Base-by-base conservation (phyloP, 37 sponge, comb jelly and placozoan species). In the Halisarca cf. caerulea region DNA sequence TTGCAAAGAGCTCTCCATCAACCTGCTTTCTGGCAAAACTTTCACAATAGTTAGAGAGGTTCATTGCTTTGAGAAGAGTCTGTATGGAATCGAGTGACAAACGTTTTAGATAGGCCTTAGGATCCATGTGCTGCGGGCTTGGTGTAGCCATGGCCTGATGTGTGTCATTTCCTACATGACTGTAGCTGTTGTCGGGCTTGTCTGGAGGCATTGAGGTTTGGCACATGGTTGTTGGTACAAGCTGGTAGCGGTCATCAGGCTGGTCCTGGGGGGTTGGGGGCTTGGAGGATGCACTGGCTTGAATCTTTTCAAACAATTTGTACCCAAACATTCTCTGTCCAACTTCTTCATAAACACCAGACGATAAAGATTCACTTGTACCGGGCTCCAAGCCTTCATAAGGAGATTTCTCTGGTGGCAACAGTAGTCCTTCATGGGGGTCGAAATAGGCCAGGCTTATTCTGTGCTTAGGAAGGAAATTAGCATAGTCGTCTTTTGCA, bases 31-130 rank as follows among this genome's bases (percentile, higher is more conserved):
- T 39, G 43, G 2, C 15, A 9, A 74, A 74, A 24, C 41, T 38
- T 44, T 74, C 77, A 5, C 45, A 41, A 44, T 74, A 74, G 7
- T 44, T 41, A 33, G 18, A n/a, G 0, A 74, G 44, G 24, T 23
- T 23, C 77, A 74, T 74, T 40, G 45, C 39, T 38, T 74, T 17
- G n/a, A 74, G 45, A 20, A 74, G 45, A 30, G 30, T n/a, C 64
- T 30, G 64, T 30, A 62, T 62, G 6, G 25, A 30, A 20, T 30
- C 64, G 7, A 30, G 4, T 6, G 64, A 28, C 6, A 62, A 28
- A 62, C 64, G 6, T 62, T 62, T 6, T 23, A 62, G 30, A 62
- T 30, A 62, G 30, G 30, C 30, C 11, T 47, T 47, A 14, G 6
- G 51, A 11, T 47, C 51, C n/a, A n/a, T n/a, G n/a, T n/a, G n/a